Conservation (phyloP, 2,888 invertebrate genomes). For the Marronus borbonicus region DNA sequence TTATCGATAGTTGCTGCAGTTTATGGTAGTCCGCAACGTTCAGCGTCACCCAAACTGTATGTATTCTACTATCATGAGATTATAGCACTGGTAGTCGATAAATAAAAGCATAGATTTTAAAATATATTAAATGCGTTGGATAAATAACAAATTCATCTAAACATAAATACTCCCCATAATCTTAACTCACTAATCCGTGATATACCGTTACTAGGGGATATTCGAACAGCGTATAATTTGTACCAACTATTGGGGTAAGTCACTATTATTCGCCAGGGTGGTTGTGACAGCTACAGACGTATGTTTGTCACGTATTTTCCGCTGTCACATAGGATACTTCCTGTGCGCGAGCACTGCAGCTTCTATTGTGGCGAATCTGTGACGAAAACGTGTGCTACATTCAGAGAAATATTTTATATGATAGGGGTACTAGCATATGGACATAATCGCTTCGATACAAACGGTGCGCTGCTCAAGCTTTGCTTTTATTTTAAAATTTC, state of each 20-base stretch:
- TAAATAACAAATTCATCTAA: not conserved
- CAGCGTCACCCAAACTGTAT: too few species aligned
- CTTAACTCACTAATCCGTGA: slow-evolving; percentile 56
- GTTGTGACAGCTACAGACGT: slow-evolving; percentile 69
- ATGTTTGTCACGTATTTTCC: slow-evolving; percentile 65
- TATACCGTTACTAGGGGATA: slow-evolving; percentile 59
- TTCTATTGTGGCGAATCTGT: slow-evolving; percentile 5
- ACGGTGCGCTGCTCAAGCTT: too few species aligned
- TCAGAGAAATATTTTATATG: not conserved
- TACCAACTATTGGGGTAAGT: slow-evolving; percentile 71
- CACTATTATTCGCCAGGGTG: slow-evolving; percentile 62
- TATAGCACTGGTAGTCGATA: too few species aligned
- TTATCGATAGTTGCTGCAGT: too few species aligned
- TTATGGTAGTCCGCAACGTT: too few species aligned
- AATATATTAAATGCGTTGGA: not conserved
- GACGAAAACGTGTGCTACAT: not conserved
- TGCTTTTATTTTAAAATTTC: too few species aligned
- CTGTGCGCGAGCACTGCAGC: slow-evolving; percentile 34
- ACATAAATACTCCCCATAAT: slow-evolving; percentile 23
- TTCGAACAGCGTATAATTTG: slow-evolving; percentile 66
- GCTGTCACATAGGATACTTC: slow-evolving; percentile 56
- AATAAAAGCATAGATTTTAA: too few species aligned
- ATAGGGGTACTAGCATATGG: too few species aligned
- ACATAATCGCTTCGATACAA: too few species aligned
- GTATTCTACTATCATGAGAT: too few species aligned